Evolutionary conservation across 2,888 invertebrate species (phyloP), one percentile per base, ranked within the genome.

Genomic region (Camptogramma bilineatum): DNA sequence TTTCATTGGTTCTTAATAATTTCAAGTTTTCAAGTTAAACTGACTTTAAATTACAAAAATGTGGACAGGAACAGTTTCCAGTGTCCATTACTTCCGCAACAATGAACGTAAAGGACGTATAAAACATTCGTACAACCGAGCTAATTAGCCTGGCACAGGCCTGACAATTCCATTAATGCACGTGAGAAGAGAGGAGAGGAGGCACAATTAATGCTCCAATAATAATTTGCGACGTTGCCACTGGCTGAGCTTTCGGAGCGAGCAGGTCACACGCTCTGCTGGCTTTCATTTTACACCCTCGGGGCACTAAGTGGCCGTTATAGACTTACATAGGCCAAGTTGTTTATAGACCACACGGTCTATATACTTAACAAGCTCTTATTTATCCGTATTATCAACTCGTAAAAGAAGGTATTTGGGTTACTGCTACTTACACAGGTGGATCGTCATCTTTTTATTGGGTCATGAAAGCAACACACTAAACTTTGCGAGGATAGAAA

Each of bases 181-280:
- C 47, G 28, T 48, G 62, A 61, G 54, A 47, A 24, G 59, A 34
- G 54, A 47, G 34, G 59, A 34, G 57, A 46, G 63, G 55, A 21
- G 64, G 65, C 62, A 64, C 60, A 68, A 63, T 72, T 56, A 60
- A 73, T 64, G 75, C 73, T 71, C 48, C 62, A 73, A 67, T 72
- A 64, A 64, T 72, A 72, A 73, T 72, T 73, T 68, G 65, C 66
- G 68, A 66, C 69, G 74, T 64, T 68, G 66, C 70, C 61, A 56
- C 56, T 31, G 52, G 53, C 76, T 74, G 75, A 72, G 75, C 71
- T 61, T 70, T 73, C 73, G 75, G 78, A 75, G 72, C 80, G 76
- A 62, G 48, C 66, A 66, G 71, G 64, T 74, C 70, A 73, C 70
- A 73, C 78, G 77, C 76, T 71, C 62, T 65, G 70, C 54, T 75